Conservation (phyloP, 2,797 vertebrate genomes). For the Phrynocephalus forsythii region DNA sequence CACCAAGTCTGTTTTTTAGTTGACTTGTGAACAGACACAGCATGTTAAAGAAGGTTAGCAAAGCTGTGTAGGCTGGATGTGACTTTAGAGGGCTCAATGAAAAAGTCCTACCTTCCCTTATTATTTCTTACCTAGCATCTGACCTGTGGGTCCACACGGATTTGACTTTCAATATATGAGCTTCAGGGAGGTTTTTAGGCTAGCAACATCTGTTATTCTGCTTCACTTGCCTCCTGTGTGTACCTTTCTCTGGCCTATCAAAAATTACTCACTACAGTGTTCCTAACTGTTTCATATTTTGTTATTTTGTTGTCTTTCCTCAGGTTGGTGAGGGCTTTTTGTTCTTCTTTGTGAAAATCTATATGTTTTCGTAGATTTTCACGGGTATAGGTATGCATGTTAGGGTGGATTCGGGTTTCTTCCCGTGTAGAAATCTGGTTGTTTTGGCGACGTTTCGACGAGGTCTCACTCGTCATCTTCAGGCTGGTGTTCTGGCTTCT, state of each 20-base stretch:
- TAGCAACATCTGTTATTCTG: not conserved
- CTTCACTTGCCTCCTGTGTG: not conserved
- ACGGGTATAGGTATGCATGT: too few relatives aligned
- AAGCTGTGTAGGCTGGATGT: not conserved
- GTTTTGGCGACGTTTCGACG: too few relatives aligned
- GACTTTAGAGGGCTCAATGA: not conserved
- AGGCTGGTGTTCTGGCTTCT: too few relatives aligned
- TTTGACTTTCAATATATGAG: not conserved
- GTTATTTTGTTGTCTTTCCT: too few relatives aligned
- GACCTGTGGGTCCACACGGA: too few relatives aligned
- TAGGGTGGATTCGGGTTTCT: too few relatives aligned
- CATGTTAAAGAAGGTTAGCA: not conserved
- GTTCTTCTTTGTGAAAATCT: too few relatives aligned
- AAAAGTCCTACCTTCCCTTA: not conserved
- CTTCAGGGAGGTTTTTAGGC: not conserved
- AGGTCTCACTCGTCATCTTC: too few relatives aligned
- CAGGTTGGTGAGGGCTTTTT: too few relatives aligned
- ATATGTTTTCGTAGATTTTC: too few relatives aligned
- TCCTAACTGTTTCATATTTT: not conserved
- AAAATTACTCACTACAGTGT: not conserved
- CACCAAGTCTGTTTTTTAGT: not conserved
- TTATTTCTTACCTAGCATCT: slow-evolving; percentile 11
- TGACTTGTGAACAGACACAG: not conserved
- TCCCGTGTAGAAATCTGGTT: too few relatives aligned
- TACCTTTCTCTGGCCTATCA: not conserved